Percentiles rank a stretch among this genome's conserved stretches.
These are phyloP conservation scores for Liasis olivaceus DNA, from an alignment of 2,797 vertebrate species.

Conservation along the genomic window DNA sequence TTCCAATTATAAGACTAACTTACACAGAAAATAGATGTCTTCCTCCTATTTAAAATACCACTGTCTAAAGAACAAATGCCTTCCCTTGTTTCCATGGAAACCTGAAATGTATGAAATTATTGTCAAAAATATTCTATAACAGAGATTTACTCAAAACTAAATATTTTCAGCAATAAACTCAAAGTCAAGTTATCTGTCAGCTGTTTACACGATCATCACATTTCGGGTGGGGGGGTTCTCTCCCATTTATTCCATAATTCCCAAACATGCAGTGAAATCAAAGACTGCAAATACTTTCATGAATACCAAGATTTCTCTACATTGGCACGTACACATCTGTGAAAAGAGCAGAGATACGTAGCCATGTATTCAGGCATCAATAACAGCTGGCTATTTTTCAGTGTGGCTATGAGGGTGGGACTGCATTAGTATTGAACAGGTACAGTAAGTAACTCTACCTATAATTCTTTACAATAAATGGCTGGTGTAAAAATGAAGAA, in stretches of 20 bases:
- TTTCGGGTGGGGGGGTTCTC: background rate
- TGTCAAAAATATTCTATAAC: background rate
- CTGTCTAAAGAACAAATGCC: slow-evolving; percentile 22
- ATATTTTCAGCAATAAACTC: slow-evolving; percentile 2
- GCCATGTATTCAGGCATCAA: background rate
- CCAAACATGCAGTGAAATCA: background rate
- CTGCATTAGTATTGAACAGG: background rate
- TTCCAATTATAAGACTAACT: background rate
- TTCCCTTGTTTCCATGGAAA: slow-evolving; percentile 22
- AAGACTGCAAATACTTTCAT: background rate
- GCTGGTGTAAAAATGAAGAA: background rate
- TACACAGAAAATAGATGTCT: background rate
- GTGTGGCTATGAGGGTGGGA: background rate
- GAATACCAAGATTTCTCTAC: background rate
- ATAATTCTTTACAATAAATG: background rate
- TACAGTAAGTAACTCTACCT: background rate
- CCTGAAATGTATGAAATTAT: slow-evolving; percentile 13
- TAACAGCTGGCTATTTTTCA: background rate
- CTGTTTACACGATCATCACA: background rate
- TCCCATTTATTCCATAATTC: background rate
- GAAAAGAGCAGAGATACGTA: background rate
- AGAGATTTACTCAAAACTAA: slow-evolving; percentile 17
- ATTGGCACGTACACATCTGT: background rate
- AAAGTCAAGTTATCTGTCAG: background rate
- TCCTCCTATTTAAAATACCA: slow-evolving; percentile 2